phyloP scores from a whole-genome alignment of 2,797 vertebrate species.

The Pangasius krempfi region DNA sequence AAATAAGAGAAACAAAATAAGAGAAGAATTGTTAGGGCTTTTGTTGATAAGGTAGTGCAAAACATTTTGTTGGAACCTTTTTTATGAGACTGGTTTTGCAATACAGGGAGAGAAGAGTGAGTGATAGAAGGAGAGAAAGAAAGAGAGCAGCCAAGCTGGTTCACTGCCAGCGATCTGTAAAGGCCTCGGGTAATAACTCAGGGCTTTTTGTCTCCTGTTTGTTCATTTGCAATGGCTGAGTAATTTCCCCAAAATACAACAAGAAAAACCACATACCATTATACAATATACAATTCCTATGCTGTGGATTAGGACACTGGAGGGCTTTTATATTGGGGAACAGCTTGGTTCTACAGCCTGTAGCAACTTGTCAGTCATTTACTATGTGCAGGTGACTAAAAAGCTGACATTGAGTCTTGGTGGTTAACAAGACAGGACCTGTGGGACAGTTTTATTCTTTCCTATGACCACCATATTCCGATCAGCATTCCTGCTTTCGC shows the following conservation, averaged over 20 bases:
- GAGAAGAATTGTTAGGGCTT: neutral
- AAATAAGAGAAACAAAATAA: neutral
- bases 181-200: constrained; percentile 45
- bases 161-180: constrained; percentile 34
- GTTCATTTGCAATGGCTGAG: constrained; percentile 41
- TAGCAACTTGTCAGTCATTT: neutral
- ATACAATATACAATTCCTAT: constrained; percentile 23
- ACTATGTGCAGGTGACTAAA: constrained; percentile 3
- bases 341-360: neutral
- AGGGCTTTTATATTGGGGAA: neutral
- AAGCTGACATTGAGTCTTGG: neutral
- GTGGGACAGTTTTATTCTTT: constrained; percentile 1
- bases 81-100: neutral
- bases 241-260: constrained; percentile 37
- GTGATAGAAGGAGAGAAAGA: constrained; percentile 19
- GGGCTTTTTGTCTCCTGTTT: constrained; percentile 41
- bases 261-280: neutral
- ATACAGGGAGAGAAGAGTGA: neutral
- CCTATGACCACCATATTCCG: constrained; percentile 12
- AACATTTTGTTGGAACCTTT: neutral
- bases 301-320: neutral
- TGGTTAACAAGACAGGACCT: neutral
- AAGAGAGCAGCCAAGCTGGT: constrained; percentile 20
- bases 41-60: neutral
- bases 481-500: constrained; percentile 10